Base-by-base conservation (phyloP, 2,888 invertebrate genomes). In the Diplolepis rosae region DNA sequence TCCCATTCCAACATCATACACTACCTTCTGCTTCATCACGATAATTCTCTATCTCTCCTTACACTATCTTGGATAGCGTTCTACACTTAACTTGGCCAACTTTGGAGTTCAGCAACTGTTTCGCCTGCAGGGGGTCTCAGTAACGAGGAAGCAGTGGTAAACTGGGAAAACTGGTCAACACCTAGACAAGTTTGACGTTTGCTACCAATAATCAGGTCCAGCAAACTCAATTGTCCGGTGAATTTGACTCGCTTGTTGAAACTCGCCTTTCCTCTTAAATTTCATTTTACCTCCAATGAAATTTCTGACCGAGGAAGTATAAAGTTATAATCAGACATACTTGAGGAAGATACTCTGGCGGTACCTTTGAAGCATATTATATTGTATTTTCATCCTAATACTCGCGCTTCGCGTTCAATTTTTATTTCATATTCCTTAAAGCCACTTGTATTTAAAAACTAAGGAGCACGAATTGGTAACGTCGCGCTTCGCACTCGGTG, bases 21-120 rank as follows among this genome's bases (percentile, higher is more conserved):
- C 66, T 32, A 18, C 11, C 28, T 7, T 27, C 15, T 28, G 11
- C 11, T 18, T 18, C 18, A 35, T 22, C 22, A 35, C 56, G 18
- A 35, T 42, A 24, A 51, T 22, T 39, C 50, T 61, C 42, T 72
- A 18, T 30, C 52, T 68, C 56, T 66, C 42, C 51, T 50, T 4
- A 28, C n/a, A 52, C 15, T 30, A 30, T 32, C 54, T 54, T 54
- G 9, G 30, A 9, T 28, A 30, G 15, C 30, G 30, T 9, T 28
- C 54, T 54, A 27, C 15, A 54, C 18, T 54, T 30, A 15, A 54
- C 15, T 54, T 54, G 54, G 18, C 30, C 28, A 54, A 54, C 30
- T 32, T 30, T 54, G 15, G 9, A 54, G 18, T 32, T 32, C 54
- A 32, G 28, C 30, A 54, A 28, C 18, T 15, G 9, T 54, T 54